Base-by-base conservation (phyloP, 2,888 invertebrate genomes). In the Drepana falcataria region DNA sequence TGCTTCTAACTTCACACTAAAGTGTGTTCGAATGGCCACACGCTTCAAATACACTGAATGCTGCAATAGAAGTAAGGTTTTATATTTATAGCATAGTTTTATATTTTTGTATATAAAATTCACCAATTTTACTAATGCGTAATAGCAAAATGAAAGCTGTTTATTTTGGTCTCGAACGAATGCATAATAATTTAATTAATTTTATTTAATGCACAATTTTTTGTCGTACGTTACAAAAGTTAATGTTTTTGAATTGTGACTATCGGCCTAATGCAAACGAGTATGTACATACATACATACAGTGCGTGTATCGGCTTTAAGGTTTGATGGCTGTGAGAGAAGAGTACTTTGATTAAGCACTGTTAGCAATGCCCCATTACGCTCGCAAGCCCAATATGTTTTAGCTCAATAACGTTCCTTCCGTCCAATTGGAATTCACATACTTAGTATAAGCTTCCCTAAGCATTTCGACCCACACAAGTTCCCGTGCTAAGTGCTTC, bases 361-460 rank as follows among this genome's bases (percentile, higher is more conserved):
- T 57, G 49, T 55, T 65, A 59, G 68, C 79, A 81, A 79, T 75
- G 79, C 79, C 73, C 75, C 75, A 55, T 70, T 69, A 68, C 57
- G 68, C 67, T 70, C 60, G 60, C 56, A 57, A 64, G 59, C 49
- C 68, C 60, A 66, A 65, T 77, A 71, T 73, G 61, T 65, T 66
- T 85, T 80, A 75, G 87, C 87, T 88, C 87, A 88, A 85, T 71
- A 73, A 73, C 66, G 79, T 82, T 80, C 87, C 88, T 89, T 91
- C 90, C 90, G 90, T 91, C 90, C 90, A 89, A 75, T 80, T 80
- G 77, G 79, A 84, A 79, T 77, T 79, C 78, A 75, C 77, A 81
- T 21, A 21, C 0, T 21, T 85, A 85, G 80, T 71, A 62, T 88
- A 87, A 85, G 85, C 85, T 83, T 79, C 63, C 67, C 64, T 64